Conservation (phyloP, 2,888 invertebrate genomes). For the Drosophila quinaria region DNA sequence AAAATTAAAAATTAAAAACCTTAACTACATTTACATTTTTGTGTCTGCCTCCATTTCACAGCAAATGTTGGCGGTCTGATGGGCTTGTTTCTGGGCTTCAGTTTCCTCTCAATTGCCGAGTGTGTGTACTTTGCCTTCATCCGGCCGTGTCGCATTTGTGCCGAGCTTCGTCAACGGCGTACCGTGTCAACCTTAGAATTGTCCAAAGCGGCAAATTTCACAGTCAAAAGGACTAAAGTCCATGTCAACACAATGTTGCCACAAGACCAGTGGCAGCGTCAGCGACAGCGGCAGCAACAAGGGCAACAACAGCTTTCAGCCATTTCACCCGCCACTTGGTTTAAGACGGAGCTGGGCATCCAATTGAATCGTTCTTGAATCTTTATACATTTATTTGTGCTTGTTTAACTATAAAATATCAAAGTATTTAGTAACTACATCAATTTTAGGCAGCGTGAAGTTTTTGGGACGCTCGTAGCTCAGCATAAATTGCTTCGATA, state of each 20-base stretch:
- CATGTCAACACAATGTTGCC: slow-evolving; percentile 12
- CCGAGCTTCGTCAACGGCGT: slow-evolving; percentile 47
- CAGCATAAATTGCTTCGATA: slow-evolving; percentile 91
- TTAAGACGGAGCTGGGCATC: slow-evolving; percentile 44
- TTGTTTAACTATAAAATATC: slow-evolving; percentile 82
- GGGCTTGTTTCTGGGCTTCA: slow-evolving; percentile 93
- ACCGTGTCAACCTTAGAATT: slow-evolving; percentile 33
- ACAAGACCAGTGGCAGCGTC: slow-evolving; percentile 29
- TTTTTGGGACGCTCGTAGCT: slow-evolving; percentile 91
- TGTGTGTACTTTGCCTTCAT: slow-evolving; percentile 90
- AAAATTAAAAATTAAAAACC: neutral
- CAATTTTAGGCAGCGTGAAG: slow-evolving; percentile 88
- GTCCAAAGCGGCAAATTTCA: slow-evolving; percentile 9
- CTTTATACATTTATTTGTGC: slow-evolving; percentile 5
- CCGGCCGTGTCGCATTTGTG: slow-evolving; percentile 86
- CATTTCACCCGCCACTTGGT: slow-evolving; percentile 47
- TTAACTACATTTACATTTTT: neutral
- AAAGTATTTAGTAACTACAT: slow-evolving; percentile 90
- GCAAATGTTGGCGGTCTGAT: slow-evolving; percentile 93
- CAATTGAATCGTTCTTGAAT: slow-evolving; percentile 40
- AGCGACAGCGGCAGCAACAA: slow-evolving; percentile 8
- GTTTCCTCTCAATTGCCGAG: slow-evolving; percentile 92
- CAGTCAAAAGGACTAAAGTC: slow-evolving; percentile 12
- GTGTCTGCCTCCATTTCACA: slow-evolving; percentile 78
- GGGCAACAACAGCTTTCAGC: slow-evolving; percentile 12